phyloP scores from a whole-genome alignment of 1,140 invertebrate species.

The Globodera rostochiensis region DNA sequence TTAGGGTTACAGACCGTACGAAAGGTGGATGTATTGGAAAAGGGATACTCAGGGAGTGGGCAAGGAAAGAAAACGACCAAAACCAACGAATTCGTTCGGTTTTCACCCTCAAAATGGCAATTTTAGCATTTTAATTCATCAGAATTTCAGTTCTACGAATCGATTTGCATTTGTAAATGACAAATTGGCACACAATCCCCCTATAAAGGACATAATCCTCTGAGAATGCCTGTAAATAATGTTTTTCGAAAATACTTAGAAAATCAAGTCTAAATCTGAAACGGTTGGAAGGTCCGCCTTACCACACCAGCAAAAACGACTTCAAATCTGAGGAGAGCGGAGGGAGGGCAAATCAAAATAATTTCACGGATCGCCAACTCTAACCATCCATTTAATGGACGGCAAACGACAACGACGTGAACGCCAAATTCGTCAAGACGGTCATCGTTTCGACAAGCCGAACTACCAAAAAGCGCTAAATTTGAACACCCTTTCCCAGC shows the following conservation, averaged over 20 bases:
- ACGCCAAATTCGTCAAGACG: not conserved
- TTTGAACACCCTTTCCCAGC: not conserved
- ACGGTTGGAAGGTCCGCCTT: no score
- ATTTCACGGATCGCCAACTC: not conserved
- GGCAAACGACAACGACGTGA: not conserved
- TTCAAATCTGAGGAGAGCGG: no score
- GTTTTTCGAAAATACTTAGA: no score
- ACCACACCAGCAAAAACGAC: no score
- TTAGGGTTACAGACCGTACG: not conserved
- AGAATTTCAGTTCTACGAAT: no score
- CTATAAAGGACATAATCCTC: no score
- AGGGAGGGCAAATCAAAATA: no score
- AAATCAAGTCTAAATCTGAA: no score
- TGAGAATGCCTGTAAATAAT: no score
- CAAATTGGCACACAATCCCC: no score
- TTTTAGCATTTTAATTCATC: no score
- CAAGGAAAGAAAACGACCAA: not conserved
- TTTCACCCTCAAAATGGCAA: not conserved
- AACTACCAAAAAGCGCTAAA: constrained; percentile 3
- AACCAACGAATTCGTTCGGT: not conserved
- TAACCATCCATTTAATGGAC: not conserved
- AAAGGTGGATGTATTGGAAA: not conserved
- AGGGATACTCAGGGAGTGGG: not conserved
- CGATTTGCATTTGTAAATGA: no score
- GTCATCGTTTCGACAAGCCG: not conserved